phyloP scores from a whole-genome alignment of 2,797 vertebrate genomes.

The Mormyrops attenuatus region DNA sequence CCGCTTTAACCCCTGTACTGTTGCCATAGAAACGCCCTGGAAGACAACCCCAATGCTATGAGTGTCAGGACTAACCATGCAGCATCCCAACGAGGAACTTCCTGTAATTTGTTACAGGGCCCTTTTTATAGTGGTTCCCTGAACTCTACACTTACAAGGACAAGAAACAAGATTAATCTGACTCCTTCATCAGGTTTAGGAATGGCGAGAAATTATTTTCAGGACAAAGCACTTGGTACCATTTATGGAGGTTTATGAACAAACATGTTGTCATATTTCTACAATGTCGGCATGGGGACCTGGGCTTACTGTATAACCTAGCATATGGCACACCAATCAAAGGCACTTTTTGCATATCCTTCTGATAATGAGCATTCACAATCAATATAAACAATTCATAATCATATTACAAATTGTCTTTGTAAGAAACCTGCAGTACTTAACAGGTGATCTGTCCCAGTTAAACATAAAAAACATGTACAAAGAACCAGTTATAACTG shows the following conservation, averaged over 20 bases:
- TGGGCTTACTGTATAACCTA: not conserved
- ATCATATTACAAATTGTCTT: not conserved
- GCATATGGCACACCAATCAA: not conserved
- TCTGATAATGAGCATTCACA: not conserved
- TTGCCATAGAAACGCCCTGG: not conserved
- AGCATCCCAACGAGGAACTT: not conserved
- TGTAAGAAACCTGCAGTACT: not conserved
- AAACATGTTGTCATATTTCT: not conserved
- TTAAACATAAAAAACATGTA: not conserved
- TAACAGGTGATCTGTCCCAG: not conserved
- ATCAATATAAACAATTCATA: not conserved
- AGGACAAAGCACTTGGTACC: not conserved
- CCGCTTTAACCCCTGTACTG: not conserved
- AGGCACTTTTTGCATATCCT: not conserved
- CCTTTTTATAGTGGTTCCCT: not conserved
- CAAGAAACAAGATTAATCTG: not conserved
- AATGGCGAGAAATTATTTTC: not conserved
- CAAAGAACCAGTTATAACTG: not conserved
- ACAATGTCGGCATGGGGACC: not conserved
- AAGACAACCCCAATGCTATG: not conserved
- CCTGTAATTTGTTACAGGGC: not conserved
- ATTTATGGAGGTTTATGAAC: not conserved
- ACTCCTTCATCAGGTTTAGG: not conserved
- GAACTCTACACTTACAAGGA: not conserved
- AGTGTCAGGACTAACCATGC: not conserved